Evolutionary conservation across 2,888 invertebrate species (phyloP).

Genomic region (Standfussiana lucernea): DNA sequence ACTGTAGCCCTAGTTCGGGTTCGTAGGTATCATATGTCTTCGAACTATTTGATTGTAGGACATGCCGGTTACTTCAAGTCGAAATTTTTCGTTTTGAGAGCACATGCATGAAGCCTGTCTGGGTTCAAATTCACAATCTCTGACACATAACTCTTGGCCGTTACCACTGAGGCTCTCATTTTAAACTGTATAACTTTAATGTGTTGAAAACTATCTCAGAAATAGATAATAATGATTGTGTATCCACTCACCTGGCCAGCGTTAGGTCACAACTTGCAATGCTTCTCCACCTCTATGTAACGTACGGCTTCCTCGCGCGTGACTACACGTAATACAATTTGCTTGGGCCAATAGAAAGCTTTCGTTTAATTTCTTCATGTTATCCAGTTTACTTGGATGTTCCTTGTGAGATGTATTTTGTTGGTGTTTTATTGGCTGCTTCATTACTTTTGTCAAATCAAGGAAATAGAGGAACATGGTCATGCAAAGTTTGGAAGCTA

Average conservation of each 20-base stretch:
- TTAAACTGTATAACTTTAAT: not conserved
- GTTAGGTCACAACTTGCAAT: slow-evolving; percentile 68
- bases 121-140: not conserved
- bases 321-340: slow-evolving; percentile 65
- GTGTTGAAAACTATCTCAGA: not conserved
- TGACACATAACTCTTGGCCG: not conserved
- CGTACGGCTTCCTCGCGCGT: slow-evolving; percentile 64
- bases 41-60: no score
- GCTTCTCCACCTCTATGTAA: slow-evolving; percentile 53
- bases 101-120: no score
- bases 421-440: not conserved
- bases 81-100: no score
- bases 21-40: no score
- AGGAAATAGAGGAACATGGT: not conserved
- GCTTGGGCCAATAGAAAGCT: slow-evolving; percentile 60
- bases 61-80: no score
- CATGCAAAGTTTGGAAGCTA: not conserved
- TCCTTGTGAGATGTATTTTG: not conserved
- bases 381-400: slow-evolving; percentile 48
- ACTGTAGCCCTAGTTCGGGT: not conserved
- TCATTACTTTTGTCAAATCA: not conserved
- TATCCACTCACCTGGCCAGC: slow-evolving; percentile 69
- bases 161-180: not conserved
- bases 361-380: slow-evolving; percentile 50
- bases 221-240: not conserved